Evolutionary conservation across 2,113 vertebrate genomes (phyloP).

Genomic region (Pelecanus crispus): DNA sequence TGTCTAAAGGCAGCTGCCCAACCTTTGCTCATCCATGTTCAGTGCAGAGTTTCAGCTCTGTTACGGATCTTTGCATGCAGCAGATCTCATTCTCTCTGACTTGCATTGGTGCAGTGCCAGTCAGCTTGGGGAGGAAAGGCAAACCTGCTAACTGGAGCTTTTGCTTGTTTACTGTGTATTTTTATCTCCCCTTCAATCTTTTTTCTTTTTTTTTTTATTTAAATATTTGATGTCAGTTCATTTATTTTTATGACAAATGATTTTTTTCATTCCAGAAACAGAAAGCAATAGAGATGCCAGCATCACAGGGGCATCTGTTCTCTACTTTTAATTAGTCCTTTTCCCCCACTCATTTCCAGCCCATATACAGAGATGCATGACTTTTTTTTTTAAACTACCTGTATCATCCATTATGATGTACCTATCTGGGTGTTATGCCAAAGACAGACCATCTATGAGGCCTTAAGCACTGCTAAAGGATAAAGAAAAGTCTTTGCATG

Average conservation of each 20-base stretch:
- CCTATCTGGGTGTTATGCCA: not conserved
- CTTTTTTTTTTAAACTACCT: not conserved
- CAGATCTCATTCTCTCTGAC: constrained; percentile 4
- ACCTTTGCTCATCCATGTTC: not conserved
- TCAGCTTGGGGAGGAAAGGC: not conserved
- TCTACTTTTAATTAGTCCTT: constrained; percentile 57
- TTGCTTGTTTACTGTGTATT: constrained; percentile 63
- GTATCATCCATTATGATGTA: not conserved
- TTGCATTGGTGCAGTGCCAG: constrained; percentile 18
- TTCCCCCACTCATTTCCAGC: not conserved
- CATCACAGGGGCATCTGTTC: constrained; percentile 58
- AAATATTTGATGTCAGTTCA: constrained; percentile 70
- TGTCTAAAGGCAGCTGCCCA: constrained; percentile 24
- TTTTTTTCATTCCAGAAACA: constrained; percentile 63
- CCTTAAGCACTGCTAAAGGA: not conserved
- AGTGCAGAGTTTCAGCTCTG: not conserved
- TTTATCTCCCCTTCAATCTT: constrained; percentile 59
- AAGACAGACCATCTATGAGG: not conserved
- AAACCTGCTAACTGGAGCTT: constrained; percentile 22
- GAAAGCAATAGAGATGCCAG: constrained; percentile 53
- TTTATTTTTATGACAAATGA: constrained; percentile 70
- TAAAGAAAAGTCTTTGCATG: not conserved
- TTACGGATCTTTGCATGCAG: not conserved
- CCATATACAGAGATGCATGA: not conserved
- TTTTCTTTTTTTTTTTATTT: not conserved